Percentiles rank a stretch among this genome's conserved stretches.
These are phyloP conservation scores for Tenualosa ilisha DNA, from an alignment of 2,797 vertebrate genomes.

Conservation along the genomic window DNA sequence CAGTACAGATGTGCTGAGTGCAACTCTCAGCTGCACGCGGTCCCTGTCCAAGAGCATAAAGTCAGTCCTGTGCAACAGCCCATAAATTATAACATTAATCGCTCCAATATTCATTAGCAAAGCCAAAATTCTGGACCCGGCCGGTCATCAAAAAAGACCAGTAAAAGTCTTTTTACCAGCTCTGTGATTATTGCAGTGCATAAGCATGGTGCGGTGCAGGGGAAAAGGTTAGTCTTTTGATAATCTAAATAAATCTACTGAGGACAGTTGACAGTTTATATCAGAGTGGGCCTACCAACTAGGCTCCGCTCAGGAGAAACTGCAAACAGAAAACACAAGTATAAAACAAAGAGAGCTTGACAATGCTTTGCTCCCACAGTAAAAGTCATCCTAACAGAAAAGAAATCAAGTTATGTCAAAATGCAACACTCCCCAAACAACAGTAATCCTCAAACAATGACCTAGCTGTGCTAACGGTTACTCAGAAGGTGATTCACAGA, in stretches of 20 bases:
- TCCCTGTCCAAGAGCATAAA: conserved; percentile 33
- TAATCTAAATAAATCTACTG: background rate
- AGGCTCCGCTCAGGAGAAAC: background rate
- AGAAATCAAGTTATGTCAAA: conserved; percentile 3
- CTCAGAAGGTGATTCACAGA: conserved; percentile 24
- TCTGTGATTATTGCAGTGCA: background rate
- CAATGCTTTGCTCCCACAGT: background rate
- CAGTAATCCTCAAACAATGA: conserved; percentile 15
- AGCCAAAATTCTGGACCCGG: conserved; percentile 25
- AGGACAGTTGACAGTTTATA: conserved; percentile 19
- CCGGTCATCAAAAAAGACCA: conserved; percentile 34
- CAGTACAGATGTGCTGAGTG: conserved; percentile 19
- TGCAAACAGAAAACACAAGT: background rate
- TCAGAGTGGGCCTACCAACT: background rate
- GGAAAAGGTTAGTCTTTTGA: background rate
- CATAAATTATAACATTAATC: conserved; percentile 44
- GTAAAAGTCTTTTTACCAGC: conserved; percentile 33
- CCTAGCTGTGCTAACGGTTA: conserved; percentile 25
- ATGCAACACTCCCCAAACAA: background rate
- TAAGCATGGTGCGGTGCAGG: background rate
- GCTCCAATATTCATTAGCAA: conserved; percentile 41
- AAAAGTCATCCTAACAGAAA: background rate
- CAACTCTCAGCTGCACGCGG: conserved; percentile 29
- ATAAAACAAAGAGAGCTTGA: background rate
- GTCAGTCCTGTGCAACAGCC: conserved; percentile 24